Evolutionary conservation across 2,113 vertebrate genomes (phyloP), one percentile per base, ranked within the genome.

Genomic region (Prunella fulvescens): DNA sequence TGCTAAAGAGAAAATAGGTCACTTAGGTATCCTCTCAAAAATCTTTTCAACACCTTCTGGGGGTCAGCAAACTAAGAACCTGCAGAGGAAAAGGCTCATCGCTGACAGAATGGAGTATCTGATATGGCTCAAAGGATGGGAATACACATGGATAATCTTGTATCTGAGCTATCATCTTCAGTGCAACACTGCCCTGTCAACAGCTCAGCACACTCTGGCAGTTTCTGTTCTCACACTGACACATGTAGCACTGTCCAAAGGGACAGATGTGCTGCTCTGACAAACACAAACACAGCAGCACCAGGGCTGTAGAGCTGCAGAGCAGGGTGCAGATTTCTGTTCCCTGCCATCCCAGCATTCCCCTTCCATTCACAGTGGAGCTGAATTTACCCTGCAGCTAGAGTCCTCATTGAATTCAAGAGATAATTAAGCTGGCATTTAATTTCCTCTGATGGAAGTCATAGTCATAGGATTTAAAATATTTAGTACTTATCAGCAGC

Each of bases 231-330:
- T 89, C 0, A 0, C 25, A 26, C 0, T 80, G 78, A 26, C 45
- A 61, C 18, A 5, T 8, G 22, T 35, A 56, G 33, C 42, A 35
- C 50, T 31, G 56, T 80, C 84, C 79, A 51, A 58, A 81, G 31
- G 62, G 54, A 40, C 45, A 54, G 64, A 91, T 24, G 45, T 58
- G 61, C 79, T 92, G 24, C 91, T 47, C 71, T 35, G 44, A 20
- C 4, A 4, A 74, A n/a, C 7, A 26, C 53, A 45, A 65, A 35
- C 0, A 3, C 39, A 33, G 76, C 37, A 82, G 33, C 48, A 14
- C 1, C 0, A 0, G 40, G 44, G 25, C 28, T 0, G 0, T 3
- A 44, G 57, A 42, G 19, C 29, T 66, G 57, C 37, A 71, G 45
- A 82, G 47, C 11, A 56, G n/a, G 13, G 51, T 50, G 31, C 10